Percentiles rank a stretch among this genome's conserved stretches.
phyloP scores from a whole-genome alignment of 2,888 invertebrate genomes.

The Tetragnatha montana region DNA sequence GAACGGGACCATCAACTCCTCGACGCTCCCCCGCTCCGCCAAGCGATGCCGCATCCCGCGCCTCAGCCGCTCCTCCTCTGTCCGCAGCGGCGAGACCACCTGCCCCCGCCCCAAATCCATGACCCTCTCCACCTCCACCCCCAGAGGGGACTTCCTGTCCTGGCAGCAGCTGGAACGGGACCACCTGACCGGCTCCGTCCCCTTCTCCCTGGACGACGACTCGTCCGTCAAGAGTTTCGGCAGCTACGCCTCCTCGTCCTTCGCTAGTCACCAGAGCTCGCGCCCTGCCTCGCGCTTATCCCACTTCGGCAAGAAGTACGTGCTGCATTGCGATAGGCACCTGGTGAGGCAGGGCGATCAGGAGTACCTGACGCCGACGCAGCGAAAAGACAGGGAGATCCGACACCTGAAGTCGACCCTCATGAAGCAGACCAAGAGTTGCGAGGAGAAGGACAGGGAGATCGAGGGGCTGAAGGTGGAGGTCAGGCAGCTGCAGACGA shows the following conservation, averaged over 20 bases:
- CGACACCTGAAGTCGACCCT: conserved; percentile 83
- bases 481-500: conserved; percentile 83
- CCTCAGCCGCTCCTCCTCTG: conserved; percentile 56
- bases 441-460: conserved; percentile 88
- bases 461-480: conserved; percentile 86
- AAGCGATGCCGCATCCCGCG: conserved; percentile 61
- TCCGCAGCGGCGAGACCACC: neutral
- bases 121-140: conserved; percentile 23
- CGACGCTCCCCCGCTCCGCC: conserved; percentile 59
- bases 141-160: conserved; percentile 16
- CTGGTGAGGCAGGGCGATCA: conserved; percentile 80
- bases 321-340: conserved; percentile 87
- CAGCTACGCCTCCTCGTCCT: conserved; percentile 69
- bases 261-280: conserved; percentile 54
- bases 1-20: conserved; percentile 32
- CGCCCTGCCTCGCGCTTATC: conserved; percentile 29
- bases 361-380: conserved; percentile 91
- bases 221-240: conserved; percentile 72
- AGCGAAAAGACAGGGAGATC: conserved; percentile 88
- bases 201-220: conserved; percentile 60
- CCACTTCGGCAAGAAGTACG: conserved; percentile 78
- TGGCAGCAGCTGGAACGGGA: conserved; percentile 57
- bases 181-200: conserved; percentile 41
- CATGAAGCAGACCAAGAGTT: conserved; percentile 84
- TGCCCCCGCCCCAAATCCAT: conserved; percentile 51